Base-by-base conservation (phyloP, 2,797 vertebrate species). In the Echiichthys vipera region DNA sequence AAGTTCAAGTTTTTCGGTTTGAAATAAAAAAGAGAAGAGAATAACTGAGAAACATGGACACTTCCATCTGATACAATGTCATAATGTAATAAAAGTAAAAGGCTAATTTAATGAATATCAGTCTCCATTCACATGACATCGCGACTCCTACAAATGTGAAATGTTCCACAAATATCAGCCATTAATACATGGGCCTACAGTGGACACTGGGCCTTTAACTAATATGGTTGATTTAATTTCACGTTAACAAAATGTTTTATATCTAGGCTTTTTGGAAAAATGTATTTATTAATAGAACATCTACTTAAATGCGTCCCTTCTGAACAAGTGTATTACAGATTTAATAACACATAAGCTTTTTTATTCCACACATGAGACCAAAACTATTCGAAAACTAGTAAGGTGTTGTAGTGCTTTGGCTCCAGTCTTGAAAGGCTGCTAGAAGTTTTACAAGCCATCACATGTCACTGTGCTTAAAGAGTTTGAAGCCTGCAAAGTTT, bases 401-500 rank as follows among this genome's bases (percentile, higher is more conserved):
- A n/a, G n/a, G n/a, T n/a, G n/a, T n/a, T n/a, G n/a, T n/a, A n/a
- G n/a, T n/a, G n/a, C n/a, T n/a, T n/a, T n/a, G n/a, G n/a, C n/a
- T 49, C 8, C 17, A 37, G 17, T 54, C 47, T 30, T 17, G 5
- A 42, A 30, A 27, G 27, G 37, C 27, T 34, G 29, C 64, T 40
- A 7, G 32, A 25, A 45, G 13, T 37, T 63, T 63, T 36, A n/a
- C 29, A 63, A 55, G 20, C 39, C 39, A 45, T 36, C 50, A 30
- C 30, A 54, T 46, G 30, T 62, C 22, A 53, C 17, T 51, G 64
- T 46, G 30, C 24, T 20, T n/a, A n/a, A n/a, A n/a, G 22, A 69
- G 39, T n/a, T 43, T 42, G 5, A 58, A 58, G 32, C n/a, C 5
- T 0, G 4, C 53, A 40, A 36, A 18, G 4, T 10, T 1, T 49